Evolutionary conservation across 2,797 vertebrate genomes (phyloP).

Genomic region (Phoeniculus purpureus): DNA sequence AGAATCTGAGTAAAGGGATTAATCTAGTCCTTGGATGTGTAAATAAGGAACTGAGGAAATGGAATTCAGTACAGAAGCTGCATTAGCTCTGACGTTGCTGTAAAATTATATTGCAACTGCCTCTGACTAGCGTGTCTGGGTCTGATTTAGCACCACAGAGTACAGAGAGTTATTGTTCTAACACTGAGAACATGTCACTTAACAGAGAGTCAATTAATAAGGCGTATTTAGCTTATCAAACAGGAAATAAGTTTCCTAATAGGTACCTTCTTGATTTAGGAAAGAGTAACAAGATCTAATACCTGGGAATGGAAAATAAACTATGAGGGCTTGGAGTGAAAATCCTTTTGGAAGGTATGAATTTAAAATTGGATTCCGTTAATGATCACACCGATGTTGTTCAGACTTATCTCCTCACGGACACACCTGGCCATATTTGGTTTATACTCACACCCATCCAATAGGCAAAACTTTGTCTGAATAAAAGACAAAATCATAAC

Average conservation of each 20-base stretch:
- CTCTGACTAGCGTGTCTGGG: neutral
- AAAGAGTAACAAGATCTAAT: neutral
- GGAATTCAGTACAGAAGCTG: neutral
- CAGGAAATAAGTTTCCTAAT: neutral
- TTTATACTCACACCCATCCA: neutral
- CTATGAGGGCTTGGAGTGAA: neutral
- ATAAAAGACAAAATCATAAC: neutral
- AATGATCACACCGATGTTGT: neutral
- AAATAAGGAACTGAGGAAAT: neutral
- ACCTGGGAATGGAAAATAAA: neutral
- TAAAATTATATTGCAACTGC: neutral
- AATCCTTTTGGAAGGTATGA: neutral
- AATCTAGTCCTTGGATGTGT: neutral
- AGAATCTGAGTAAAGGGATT: neutral
- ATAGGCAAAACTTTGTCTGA: neutral
- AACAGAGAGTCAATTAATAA: too few relatives aligned
- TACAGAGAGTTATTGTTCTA: neutral
- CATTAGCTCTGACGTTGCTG: neutral
- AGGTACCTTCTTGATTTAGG: neutral
- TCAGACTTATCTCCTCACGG: neutral
- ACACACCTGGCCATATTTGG: neutral
- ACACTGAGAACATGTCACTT: too few relatives aligned
- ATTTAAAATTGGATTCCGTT: neutral
- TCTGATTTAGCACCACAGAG: neutral
- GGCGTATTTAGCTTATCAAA: neutral